Percentiles rank a stretch among this genome's conserved stretches.
phyloP scores from a whole-genome alignment of 2,888 invertebrate species.

The Amphiduros pacificus region DNA sequence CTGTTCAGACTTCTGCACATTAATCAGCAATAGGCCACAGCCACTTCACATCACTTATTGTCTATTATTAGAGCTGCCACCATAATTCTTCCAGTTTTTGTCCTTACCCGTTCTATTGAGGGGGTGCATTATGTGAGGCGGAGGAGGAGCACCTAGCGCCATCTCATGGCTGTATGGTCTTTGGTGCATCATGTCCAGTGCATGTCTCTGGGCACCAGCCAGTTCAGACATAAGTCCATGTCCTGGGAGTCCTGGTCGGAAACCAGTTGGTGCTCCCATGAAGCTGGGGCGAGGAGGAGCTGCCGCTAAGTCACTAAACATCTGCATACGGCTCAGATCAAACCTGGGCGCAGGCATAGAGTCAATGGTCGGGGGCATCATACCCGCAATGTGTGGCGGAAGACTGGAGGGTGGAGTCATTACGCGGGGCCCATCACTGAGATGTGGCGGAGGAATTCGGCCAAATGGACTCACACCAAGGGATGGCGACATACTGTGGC shows the following conservation, averaged over 20 bases:
- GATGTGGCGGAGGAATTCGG: neutral
- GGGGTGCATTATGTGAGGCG: neutral
- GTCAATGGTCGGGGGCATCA: slow-evolving; percentile 5
- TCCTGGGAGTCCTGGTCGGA: slow-evolving; percentile 1
- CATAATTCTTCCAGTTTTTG: slow-evolving; percentile 16
- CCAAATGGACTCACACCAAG: slow-evolving; percentile 5
- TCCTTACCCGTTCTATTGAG: slow-evolving; percentile 10
- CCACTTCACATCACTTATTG: too few relatives aligned
- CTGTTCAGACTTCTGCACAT: too few relatives aligned
- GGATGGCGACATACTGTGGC: neutral
- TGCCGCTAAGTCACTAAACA: slow-evolving; percentile 11
- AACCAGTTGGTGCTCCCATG: neutral
- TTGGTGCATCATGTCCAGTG: neutral
- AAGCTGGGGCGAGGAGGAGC: slow-evolving; percentile 6
- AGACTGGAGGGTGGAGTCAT: neutral
- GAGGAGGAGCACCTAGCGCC: neutral
- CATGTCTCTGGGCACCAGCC: neutral
- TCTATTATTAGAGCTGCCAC: slow-evolving; percentile 4
- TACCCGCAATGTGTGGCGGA: neutral
- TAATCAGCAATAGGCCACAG: too few relatives aligned
- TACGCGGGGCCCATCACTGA: neutral
- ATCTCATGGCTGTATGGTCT: neutral
- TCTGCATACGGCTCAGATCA: slow-evolving; percentile 5
- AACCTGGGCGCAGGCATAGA: neutral
- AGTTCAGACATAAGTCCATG: slow-evolving; percentile 4